A percentile compares a stretch with the other conserved stretches of the same genome.
phyloP scores from a whole-genome alignment of 2,113 vertebrate species.

The Nyctibius bracteatus region DNA sequence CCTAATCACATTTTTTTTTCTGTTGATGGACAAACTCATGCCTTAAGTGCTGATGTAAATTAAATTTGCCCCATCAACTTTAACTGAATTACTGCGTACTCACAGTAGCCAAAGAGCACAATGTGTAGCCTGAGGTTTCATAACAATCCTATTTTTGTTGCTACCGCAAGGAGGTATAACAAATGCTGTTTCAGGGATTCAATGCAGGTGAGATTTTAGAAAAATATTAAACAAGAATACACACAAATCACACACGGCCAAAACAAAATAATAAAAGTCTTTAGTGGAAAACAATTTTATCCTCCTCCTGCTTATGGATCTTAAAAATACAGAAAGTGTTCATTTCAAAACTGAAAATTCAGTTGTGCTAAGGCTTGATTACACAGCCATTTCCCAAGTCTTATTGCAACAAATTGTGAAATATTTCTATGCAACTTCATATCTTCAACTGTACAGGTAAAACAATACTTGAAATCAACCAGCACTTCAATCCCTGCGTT shows the following conservation, averaged over 20 bases:
- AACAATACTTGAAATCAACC: slow-evolving; percentile 57
- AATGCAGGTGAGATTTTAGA: background rate
- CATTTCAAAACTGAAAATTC: slow-evolving; percentile 54
- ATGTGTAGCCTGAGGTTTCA: background rate
- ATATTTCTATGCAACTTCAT: slow-evolving; percentile 49
- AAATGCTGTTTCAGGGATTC: background rate
- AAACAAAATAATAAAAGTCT: slow-evolving; percentile 72
- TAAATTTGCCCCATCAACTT: background rate
- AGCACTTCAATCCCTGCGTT: slow-evolving; percentile 56
- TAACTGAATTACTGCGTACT: background rate
- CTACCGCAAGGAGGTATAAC: background rate
- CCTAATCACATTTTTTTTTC: background rate
- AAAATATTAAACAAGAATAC: slow-evolving; percentile 40
- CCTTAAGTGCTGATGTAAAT: background rate
- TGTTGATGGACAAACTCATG: background rate
- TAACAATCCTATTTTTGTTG: background rate
- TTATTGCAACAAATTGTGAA: slow-evolving; percentile 56
- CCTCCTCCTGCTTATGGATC: slow-evolving; percentile 52
- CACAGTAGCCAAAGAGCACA: background rate
- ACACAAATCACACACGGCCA: slow-evolving; percentile 69
- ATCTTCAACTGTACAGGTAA: slow-evolving; percentile 64
- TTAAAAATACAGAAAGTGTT: slow-evolving; percentile 70
- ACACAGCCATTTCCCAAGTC: slow-evolving; percentile 53
- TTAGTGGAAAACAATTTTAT: slow-evolving; percentile 72
- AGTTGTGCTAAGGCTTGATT: slow-evolving; percentile 52